These are phyloP conservation scores for Neolamprologus falcicula DNA, from an alignment of 2,113 vertebrate species.

Conservation along the genomic window DNA sequence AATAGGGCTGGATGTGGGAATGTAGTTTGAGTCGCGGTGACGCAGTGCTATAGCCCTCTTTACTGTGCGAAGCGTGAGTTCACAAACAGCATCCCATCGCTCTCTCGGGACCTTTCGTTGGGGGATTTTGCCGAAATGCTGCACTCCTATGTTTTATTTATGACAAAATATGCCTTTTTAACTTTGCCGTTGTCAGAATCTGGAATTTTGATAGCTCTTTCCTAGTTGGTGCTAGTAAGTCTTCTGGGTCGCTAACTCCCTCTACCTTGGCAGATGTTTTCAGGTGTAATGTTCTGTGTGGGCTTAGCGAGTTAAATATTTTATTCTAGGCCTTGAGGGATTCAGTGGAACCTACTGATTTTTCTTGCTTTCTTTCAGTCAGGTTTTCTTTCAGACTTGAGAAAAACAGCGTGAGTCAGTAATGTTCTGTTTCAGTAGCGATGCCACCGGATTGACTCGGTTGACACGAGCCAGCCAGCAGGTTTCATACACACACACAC, in stretches of 20 bases:
- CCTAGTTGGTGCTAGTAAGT: constrained; percentile 31
- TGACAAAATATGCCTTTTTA: constrained; percentile 68
- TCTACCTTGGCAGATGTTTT: constrained; percentile 60
- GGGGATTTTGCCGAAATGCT: constrained; percentile 60
- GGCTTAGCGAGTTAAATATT: constrained; percentile 54
- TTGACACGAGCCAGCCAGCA: not conserved
- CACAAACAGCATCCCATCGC: constrained; percentile 58
- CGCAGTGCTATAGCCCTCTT: constrained; percentile 54
- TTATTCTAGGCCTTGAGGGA: constrained; percentile 30
- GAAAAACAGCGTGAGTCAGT: not conserved
- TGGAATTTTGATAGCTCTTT: constrained; percentile 50
- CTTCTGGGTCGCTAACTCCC: constrained; percentile 49
- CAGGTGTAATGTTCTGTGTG: constrained; percentile 58
- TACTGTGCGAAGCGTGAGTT: constrained; percentile 59
- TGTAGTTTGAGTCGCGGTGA: constrained; percentile 50
- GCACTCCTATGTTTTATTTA: constrained; percentile 72
- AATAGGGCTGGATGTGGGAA: constrained; percentile 53
- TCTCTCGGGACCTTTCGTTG: constrained; percentile 57
- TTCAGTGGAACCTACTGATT: constrained; percentile 29
- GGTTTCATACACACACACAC: not conserved
- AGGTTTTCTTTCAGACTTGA: constrained; percentile 6
- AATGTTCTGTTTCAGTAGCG: not conserved
- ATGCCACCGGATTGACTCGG: constrained; percentile 3
- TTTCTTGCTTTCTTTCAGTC: constrained; percentile 15
- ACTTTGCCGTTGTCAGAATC: constrained; percentile 56